Evolutionary conservation across 2,113 vertebrate genomes (phyloP), one percentile per base, ranked within the genome.

Genomic region (Misgurnus anguillicaudatus): DNA sequence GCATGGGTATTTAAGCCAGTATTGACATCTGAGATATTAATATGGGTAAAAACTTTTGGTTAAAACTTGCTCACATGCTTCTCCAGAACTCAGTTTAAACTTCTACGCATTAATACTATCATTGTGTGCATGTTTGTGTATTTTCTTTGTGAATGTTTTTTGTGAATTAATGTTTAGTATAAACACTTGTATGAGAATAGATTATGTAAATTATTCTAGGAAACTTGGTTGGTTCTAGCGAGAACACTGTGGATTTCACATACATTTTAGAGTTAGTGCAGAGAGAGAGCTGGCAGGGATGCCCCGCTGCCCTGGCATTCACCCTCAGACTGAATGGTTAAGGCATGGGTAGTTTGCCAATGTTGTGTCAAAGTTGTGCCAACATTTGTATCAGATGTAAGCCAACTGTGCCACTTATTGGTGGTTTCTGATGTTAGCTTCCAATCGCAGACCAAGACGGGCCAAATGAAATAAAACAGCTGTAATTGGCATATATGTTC

Each of bases 171-270:
- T n/a, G 39, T 19, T 2, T 24, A 47, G 19, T 51, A 36, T 19
- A 3, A 5, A 6, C 45, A 70, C 9, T 41, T 66, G 41, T 21
- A 45, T 14, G 39, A 11, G 16, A 51, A 36, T 51, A 14, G 9
- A 47, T 5, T 16, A 14, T 14, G 10, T 14, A 11, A 16, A 62
- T 36, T 36, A 70, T 53, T 4, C 53, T 70, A 21, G 45, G 78
- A 70, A 55, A 62, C 77, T 83, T 87, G 84, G 85, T 83, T 88
- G 86, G 77, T 85, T 5, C 21, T 42, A 13, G 47, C 38, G 31
- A 57, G 38, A 57, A 17, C 57, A 47, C 21, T 72, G 53, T 14
- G 38, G 41, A 47, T 9, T 62, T 74, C 19, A n/a, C 4, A 14
- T 74, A 74, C 38, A 75, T 75, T 63, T 51, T 51, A 75, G 14